Conservation (phyloP, 2,797 vertebrate species). For the Macroramphosus scolopax region DNA sequence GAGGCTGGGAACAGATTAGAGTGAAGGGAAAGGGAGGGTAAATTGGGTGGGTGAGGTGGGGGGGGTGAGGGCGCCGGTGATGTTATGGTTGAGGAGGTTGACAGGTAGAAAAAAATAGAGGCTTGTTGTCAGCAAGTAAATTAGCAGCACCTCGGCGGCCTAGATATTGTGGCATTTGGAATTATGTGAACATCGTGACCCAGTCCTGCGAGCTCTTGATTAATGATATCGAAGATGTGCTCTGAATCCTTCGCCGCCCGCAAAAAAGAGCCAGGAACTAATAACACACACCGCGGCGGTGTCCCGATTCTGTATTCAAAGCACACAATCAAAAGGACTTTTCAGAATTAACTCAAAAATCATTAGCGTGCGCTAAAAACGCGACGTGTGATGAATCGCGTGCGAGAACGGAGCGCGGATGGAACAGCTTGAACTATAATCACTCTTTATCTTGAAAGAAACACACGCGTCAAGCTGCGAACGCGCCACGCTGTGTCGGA, state of each 20-base stretch:
- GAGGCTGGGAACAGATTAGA: constrained; percentile 16
- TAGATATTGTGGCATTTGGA: constrained; percentile 64
- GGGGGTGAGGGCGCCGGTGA: constrained; percentile 13
- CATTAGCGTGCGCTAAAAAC: constrained; percentile 46
- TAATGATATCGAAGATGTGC: constrained; percentile 62
- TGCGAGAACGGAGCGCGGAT: constrained; percentile 49
- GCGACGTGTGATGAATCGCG: constrained; percentile 43
- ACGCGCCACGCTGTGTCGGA: neutral
- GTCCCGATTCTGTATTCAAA: constrained; percentile 62
- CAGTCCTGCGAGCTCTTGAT: constrained; percentile 60
- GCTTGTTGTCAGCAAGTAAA: constrained; percentile 62
- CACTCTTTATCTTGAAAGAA: constrained; percentile 33
- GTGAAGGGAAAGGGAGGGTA: constrained; percentile 16
- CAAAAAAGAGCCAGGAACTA: constrained; percentile 36
- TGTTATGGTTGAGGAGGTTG: constrained; percentile 28
- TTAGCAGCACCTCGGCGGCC: constrained; percentile 53
- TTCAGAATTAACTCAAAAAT: constrained; percentile 48
- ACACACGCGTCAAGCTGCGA: constrained; percentile 26
- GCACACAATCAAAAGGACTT: constrained; percentile 43
- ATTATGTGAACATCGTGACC: constrained; percentile 66
- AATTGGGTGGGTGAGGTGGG: constrained; percentile 2
- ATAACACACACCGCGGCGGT: constrained; percentile 43
- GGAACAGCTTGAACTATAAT: constrained; percentile 31
- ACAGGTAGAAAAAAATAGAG: constrained; percentile 39
- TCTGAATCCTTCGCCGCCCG: constrained; percentile 44